Evolutionary conservation across 1,140 invertebrate genomes (phyloP).

Genomic region (Lethocerus indicus): DNA sequence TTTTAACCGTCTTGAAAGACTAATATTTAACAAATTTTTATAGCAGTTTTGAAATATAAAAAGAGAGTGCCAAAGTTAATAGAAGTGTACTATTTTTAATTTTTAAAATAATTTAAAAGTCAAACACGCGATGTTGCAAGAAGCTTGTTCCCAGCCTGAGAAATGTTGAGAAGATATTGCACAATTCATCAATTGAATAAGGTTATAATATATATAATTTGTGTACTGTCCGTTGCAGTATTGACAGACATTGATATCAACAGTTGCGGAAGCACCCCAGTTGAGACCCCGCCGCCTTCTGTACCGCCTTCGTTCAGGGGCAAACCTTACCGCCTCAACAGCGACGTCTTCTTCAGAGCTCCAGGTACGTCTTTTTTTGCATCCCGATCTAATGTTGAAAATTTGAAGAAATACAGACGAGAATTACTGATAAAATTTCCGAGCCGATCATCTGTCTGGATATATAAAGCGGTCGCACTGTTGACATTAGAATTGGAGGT

Average conservation of each 20-base stretch:
- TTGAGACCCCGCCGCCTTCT: slow-evolving; percentile 22
- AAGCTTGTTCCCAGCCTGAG: not conserved
- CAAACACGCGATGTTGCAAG: not conserved
- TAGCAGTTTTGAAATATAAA: too few species aligned
- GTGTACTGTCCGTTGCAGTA: slow-evolving; percentile 17
- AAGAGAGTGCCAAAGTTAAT: too few species aligned
- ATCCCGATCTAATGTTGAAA: too few species aligned
- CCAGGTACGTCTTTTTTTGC: not conserved
- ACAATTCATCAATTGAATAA: not conserved
- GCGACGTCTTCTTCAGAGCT: slow-evolving; percentile 20
- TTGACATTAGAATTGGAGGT: too few species aligned
- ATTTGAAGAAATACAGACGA: too few species aligned
- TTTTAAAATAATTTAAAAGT: not conserved
- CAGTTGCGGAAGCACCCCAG: slow-evolving; percentile 17
- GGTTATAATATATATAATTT: not conserved
- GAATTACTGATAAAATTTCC: too few species aligned
- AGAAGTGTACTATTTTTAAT: too few species aligned
- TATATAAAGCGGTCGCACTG: too few species aligned
- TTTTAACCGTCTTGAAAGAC: too few species aligned
- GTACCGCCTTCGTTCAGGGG: slow-evolving; percentile 20
- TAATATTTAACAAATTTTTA: too few species aligned
- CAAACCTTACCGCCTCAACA: slow-evolving; percentile 19
- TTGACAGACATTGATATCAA: slow-evolving; percentile 22
- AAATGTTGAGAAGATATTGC: too few species aligned
- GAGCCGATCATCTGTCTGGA: too few species aligned